Percentiles rank a stretch among this genome's conserved stretches.
phyloP scores from a whole-genome alignment of 2,888 invertebrate species.

The Empis livida region DNA sequence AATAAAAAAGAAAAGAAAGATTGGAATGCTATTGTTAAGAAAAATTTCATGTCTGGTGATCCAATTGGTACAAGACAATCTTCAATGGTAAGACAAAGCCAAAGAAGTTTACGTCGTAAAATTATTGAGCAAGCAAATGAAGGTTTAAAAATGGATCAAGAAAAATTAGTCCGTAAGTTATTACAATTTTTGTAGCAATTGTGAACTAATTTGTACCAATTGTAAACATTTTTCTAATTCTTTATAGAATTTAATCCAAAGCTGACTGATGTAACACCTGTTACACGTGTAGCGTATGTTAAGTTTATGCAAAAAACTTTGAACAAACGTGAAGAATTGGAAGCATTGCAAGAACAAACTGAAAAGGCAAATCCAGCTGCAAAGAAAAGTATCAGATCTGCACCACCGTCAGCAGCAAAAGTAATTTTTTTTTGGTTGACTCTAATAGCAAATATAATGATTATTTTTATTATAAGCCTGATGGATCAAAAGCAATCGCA shows the following conservation, averaged over 20 bases:
- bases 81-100: slow-evolving; percentile 46
- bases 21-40: slow-evolving; percentile 73
- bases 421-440: background rate
- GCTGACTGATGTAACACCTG: slow-evolving; percentile 58
- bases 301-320: slow-evolving; percentile 73
- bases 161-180: slow-evolving; percentile 50
- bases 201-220: no score
- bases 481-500: background rate
- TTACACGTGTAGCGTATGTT: slow-evolving; percentile 71
- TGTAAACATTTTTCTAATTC: no score
- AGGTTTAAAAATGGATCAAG: slow-evolving; percentile 53
- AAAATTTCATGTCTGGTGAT: slow-evolving; percentile 52
- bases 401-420: background rate
- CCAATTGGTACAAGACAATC: slow-evolving; percentile 70
- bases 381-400: slow-evolving; percentile 1
- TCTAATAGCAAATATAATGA: no score
- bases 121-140: slow-evolving; percentile 54
- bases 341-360: slow-evolving; percentile 3
- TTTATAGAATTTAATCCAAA: slow-evolving; percentile 66
- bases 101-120: slow-evolving; percentile 58
- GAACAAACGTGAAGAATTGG: slow-evolving; percentile 29
- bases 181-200: background rate
- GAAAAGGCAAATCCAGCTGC: slow-evolving; percentile 2
- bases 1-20: slow-evolving; percentile 42
- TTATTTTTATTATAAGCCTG: background rate